Evolutionary conservation across 2,888 invertebrate genomes (phyloP), one percentile per base, ranked within the genome.

Genomic region (Polietes domitor): DNA sequence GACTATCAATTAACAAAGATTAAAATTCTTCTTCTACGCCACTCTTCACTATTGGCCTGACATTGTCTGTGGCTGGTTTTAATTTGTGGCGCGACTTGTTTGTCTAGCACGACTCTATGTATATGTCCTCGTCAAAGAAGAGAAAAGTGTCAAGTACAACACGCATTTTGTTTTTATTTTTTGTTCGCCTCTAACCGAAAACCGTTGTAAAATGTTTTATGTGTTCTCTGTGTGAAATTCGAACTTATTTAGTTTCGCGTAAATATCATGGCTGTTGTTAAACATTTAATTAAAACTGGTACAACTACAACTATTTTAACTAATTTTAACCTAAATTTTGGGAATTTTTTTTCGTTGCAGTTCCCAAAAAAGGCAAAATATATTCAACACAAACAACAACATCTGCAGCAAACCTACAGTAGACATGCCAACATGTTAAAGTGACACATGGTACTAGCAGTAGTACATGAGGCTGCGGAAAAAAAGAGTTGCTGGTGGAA

Each of bases 251-350:
- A 43, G 12, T 43, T n/a, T 55, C 5, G 37, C 41, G 70, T 61
- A 7, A 58, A 76, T 70, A 61, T 15, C 17, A 24, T 26, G 17
- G 19, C 6, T 41, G 21, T 37, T 68, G 58, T 19, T 68, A 84
- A 81, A 78, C 83, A 78, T 81, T 84, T 81, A 84, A 84, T 84
- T 81, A 78, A 81, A 86, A 83, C 77, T 86, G 80, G 85, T 85
- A 80, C 65, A 43, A 5, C 83, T 83, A 85, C 86, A 85, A 86
- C 85, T 82, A 83, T 86, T 85, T 86, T 81, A 83, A 74, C 83
- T 81, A 85, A 85, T 83, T 86, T 85, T 77, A 85, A 82, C 76
- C 77, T 41, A 77, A 72, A 80, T 84, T 80, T 84, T 63, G 74
- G 26, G 7, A 61, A 28, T 26, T 55, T 37, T 50, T 19, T 77